Percentiles rank a stretch among this genome's conserved stretches.
These are phyloP conservation scores for Falco berigora DNA, from an alignment of 2,797 vertebrate genomes.

Conservation along the genomic window DNA sequence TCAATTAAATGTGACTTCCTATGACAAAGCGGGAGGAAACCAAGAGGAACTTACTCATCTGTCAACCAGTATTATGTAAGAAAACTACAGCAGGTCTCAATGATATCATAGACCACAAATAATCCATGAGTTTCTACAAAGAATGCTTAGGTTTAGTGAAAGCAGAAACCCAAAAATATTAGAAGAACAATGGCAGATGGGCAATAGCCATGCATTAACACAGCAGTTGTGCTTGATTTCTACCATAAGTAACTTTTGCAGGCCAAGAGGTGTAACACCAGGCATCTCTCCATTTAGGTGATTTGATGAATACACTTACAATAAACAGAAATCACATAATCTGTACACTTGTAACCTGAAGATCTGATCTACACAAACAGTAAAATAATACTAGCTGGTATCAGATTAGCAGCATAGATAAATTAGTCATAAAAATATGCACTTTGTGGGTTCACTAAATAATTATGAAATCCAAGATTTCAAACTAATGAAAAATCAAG, in stretches of 20 bases:
- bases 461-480: not conserved
- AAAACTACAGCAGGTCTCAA: not conserved
- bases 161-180: not conserved
- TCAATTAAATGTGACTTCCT: slow-evolving; percentile 51
- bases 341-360: not conserved
- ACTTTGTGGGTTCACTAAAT: not conserved
- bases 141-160: not conserved
- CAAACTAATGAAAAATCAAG: not conserved
- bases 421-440: not conserved
- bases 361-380: not conserved
- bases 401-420: not conserved
- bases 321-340: not conserved
- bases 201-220: not conserved
- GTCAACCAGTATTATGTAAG: not conserved
- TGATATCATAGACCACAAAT: not conserved
- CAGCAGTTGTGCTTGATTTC: not conserved
- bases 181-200: not conserved
- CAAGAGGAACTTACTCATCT: slow-evolving; percentile 44
- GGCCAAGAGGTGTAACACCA: not conserved
- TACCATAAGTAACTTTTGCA: not conserved
- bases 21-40: slow-evolving; percentile 46
- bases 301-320: not conserved
- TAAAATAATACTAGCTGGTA: not conserved
- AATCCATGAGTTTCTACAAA: not conserved
- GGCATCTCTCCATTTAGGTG: not conserved